phyloP scores from a whole-genome alignment of 1,140 invertebrate species.

The Brachionus rubens region DNA sequence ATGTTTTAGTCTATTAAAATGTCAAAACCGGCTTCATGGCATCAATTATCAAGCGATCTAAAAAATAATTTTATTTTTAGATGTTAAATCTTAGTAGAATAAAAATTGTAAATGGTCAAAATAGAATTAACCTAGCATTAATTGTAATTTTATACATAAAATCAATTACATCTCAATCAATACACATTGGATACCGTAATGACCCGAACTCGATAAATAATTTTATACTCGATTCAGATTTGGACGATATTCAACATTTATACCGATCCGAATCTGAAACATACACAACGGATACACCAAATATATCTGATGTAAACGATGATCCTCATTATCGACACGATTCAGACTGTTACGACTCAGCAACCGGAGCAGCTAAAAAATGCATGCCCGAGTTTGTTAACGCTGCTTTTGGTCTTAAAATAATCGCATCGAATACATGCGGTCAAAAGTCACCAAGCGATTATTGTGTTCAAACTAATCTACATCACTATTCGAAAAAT shows the following conservation, averaged over 20 bases:
- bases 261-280: background rate
- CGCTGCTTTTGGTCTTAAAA: conserved; percentile 78
- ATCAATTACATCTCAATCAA: background rate
- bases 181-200: background rate
- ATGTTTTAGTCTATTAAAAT: no score
- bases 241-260: background rate
- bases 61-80: no score
- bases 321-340: background rate
- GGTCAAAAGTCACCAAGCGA: conserved; percentile 61
- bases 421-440: conserved; percentile 92
- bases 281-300: background rate
- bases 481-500: background rate
- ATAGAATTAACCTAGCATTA: background rate
- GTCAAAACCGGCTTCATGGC: no score
- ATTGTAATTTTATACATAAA: background rate
- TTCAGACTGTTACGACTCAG: conserved; percentile 28
- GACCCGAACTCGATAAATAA: conserved; percentile 10
- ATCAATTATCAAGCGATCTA: no score
- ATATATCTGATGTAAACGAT: background rate
- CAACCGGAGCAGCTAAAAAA: conserved; percentile 66
- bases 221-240: background rate
- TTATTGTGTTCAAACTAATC: conserved; percentile 79
- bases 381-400: conserved; percentile 95
- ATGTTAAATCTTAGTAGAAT: no score
- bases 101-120: no score